phyloP scores from a whole-genome alignment of 2,113 vertebrate genomes.

The Gymnarchus niloticus region DNA sequence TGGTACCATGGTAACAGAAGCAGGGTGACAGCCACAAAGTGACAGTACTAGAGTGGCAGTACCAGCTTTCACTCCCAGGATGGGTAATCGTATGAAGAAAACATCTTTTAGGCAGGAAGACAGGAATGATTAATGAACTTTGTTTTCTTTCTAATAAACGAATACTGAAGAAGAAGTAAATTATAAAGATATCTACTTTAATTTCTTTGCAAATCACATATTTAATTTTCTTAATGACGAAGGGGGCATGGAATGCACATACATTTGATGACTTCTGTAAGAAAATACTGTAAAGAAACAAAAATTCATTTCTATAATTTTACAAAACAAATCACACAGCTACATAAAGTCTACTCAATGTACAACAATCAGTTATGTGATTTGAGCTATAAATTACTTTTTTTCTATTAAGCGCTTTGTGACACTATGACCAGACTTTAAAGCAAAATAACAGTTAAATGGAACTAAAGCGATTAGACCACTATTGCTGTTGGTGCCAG shows the following conservation, averaged over 20 bases:
- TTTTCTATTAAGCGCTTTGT: conserved; percentile 44
- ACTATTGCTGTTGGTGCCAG: conserved; percentile 23
- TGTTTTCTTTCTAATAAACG: conserved; percentile 73
- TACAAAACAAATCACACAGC: conserved; percentile 51
- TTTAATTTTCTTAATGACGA: conserved; percentile 48
- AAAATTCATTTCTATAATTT: conserved; percentile 47
- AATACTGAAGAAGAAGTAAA: conserved; percentile 72
- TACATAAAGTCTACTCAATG: conserved; percentile 61
- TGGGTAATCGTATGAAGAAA: neutral
- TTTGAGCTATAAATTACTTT: conserved; percentile 57
- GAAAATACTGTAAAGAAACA: conserved; percentile 59
- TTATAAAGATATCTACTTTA: conserved; percentile 60
- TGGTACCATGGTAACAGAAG: neutral
- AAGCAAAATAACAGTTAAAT: conserved; percentile 13
- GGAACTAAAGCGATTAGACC: conserved; percentile 11
- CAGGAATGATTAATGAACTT: conserved; percentile 26
- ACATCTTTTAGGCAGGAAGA: neutral
- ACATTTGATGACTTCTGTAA: conserved; percentile 59
- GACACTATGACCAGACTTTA: conserved; percentile 35
- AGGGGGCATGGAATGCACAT: conserved; percentile 58
- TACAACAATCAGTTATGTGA: conserved; percentile 42
- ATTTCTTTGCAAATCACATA: conserved; percentile 57
- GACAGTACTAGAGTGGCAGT: neutral
- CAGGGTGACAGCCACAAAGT: neutral
- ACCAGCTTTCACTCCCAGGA: neutral